Base-by-base conservation (phyloP, 2,113 vertebrate genomes). In the Formicarius rufipectus region DNA sequence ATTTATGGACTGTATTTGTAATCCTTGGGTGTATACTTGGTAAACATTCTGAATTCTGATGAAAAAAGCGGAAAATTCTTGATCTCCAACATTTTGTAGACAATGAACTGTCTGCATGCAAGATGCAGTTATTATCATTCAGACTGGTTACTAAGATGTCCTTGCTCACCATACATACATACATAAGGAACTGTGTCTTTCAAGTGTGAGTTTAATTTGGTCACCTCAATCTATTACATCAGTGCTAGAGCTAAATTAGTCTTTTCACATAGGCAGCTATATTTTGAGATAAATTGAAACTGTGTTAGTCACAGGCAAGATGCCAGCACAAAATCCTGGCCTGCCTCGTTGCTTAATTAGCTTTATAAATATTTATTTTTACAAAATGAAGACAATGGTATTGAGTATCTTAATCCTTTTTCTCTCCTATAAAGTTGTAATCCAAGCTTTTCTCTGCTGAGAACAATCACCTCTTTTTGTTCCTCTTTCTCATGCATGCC, bases 291-390 rank as follows among this genome's bases (percentile, higher is more conserved):
- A 80, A 87, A 91, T 28, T 94, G 28, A 39, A 93, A 88, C 16
- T 63, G 8, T 75, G 33, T 91, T 84, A 84, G 37, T 49, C 18
- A 76, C 79, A 67, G 30, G 35, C 59, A 80, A 59, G 56, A 59
- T 21, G 19, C 25, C 33, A 24, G 72, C 33, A 45, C 59, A 76
- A 87, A 91, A 89, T 87, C 31, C 39, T 59, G 25, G 12, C n/a
- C 35, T 77, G 63, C 17, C 12, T 91, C n/a, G 55, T 66, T 68
- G 18, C 40, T 69, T 94, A 79, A 80, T 76, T 89, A 58, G 19
- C 45, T 94, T 66, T 76, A 62, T 73, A 91, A 95, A 82, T 85
- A 94, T 50, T 74, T 69, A 37, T 87, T 93, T 94, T 77, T 90
- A 44, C 20, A 71, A 82, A 91, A 73, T 62, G 4, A 52, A 92